These are phyloP conservation scores for Caenorhabditis sp. DNA, from an alignment of 2,888 invertebrate genomes.

Conservation along the genomic window DNA sequence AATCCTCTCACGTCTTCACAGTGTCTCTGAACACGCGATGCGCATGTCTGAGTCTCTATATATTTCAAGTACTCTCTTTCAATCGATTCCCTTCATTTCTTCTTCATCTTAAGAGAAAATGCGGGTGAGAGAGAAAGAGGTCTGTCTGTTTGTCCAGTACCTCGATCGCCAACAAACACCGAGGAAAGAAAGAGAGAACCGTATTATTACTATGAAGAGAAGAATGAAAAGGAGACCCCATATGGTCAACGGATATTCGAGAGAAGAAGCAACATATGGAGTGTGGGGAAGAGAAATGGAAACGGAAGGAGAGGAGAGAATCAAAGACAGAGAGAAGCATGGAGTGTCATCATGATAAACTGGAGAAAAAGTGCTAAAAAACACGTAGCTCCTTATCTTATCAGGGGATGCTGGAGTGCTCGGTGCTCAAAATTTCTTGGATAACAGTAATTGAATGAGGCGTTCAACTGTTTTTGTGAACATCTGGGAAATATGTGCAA, in stretches of 20 bases:
- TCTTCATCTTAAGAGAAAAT: constrained; percentile 1
- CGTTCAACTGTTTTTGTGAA: no score
- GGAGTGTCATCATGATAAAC: constrained; percentile 9
- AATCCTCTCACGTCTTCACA: constrained; percentile 20
- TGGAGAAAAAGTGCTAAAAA: background rate
- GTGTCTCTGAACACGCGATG: constrained; percentile 47
- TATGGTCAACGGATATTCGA: constrained; percentile 50
- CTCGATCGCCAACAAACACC: constrained; percentile 40
- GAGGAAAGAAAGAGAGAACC: constrained; percentile 25
- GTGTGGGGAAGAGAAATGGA: constrained; percentile 2
- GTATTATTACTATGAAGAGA: constrained; percentile 44
- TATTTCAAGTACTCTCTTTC: constrained; percentile 14
- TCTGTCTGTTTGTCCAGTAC: constrained; percentile 51
- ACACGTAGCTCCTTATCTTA: constrained; percentile 7
- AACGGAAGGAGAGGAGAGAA: background rate
- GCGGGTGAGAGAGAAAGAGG: background rate
- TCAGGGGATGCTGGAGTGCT: no score
- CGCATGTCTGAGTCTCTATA: constrained; percentile 46
- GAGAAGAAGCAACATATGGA: constrained; percentile 50
- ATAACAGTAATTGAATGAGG: background rate
- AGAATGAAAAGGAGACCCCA: constrained; percentile 23
- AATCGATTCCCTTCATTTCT: constrained; percentile 43
- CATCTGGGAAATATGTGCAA: no score
- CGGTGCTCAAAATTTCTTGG: background rate
- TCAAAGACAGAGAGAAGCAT: background rate